Percentiles rank a stretch among this genome's conserved stretches.
phyloP scores from a whole-genome alignment of 2,797 vertebrate species.

The Hippocampus kuda region DNA sequence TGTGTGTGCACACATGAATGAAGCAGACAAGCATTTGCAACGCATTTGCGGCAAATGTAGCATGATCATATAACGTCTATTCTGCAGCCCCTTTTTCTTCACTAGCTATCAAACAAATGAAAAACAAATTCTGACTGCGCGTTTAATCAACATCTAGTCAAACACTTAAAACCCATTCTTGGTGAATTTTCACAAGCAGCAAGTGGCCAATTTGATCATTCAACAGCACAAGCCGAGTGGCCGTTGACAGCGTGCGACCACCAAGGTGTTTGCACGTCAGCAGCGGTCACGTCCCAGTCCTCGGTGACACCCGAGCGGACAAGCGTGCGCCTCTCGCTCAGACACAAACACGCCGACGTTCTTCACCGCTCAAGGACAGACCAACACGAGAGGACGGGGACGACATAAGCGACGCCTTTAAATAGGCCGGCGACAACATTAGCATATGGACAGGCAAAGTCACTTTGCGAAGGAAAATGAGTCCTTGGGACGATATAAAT shows the following conservation, averaged over 20 bases:
- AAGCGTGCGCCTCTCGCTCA: neutral
- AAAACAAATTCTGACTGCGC: too few species aligned
- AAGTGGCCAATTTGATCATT: neutral
- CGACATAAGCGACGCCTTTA: neutral
- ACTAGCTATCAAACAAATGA: too few species aligned
- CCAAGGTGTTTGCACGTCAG: neutral
- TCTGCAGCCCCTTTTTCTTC: conserved; percentile 10
- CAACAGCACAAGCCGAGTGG: neutral
- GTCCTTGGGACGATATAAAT: neutral
- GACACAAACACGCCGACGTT: neutral
- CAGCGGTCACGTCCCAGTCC: neutral
- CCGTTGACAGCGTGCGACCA: neutral
- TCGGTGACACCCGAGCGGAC: neutral
- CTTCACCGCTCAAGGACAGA: neutral
- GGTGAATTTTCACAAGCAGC: neutral
- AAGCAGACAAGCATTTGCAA: conserved; percentile 18
- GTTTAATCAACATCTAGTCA: neutral
- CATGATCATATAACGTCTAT: conserved; percentile 12
- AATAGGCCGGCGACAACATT: neutral
- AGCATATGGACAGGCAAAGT: neutral
- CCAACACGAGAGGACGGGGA: neutral
- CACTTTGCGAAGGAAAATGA: neutral
- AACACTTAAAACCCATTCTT: neutral
- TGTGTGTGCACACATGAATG: conserved; percentile 24
- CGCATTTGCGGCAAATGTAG: conserved; percentile 21